Evolutionary conservation across 2,888 invertebrate genomes (phyloP), one percentile per base, ranked within the genome.

Genomic region (Macrosoma leucophasiata): DNA sequence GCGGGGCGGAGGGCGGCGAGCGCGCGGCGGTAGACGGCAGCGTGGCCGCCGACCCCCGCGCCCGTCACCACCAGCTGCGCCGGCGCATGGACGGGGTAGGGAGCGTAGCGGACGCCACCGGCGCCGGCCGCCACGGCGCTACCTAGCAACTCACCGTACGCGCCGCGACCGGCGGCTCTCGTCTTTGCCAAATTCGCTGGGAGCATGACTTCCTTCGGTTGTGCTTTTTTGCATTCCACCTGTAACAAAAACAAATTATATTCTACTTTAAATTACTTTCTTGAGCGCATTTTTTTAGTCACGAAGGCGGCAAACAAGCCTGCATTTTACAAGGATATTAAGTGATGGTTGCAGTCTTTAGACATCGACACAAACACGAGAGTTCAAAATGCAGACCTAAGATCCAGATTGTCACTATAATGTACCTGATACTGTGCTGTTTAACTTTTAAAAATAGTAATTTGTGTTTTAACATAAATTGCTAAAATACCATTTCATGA

Each of bases 201-300:
- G 72, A 98, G 91, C 99, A 99, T 99, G 66, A 99, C 98, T 89
- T 99, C 99, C 89, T 99, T 99, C 50, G 99, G 99, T 87, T 99
- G 99, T 71, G 99, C 99, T 87, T 98, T 98, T 91, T 98, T 98
- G 89, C 98, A 98, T 89, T 98, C 98, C 87, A 98, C 98, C 98
- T 98, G 88, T 22, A 81, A 81, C 69, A 72, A 77, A 23, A 25
- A 18, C 28, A n/a, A n/a, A n/a, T 10, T 14, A 8, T 7, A 13
- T 28, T 10, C 26, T 8, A 29, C 7, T 25, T 12, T n/a, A 9
- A 7, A 19, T 18, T 3, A 11, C n/a, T 15, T 26, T 13, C 8
- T 7, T 9, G n/a, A 15, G 15, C 3, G 18, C 8, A 18, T 6
- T 6, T 18, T 8, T 18, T 18, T 18, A 18, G 18, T 18, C 18